Percentiles rank a stretch among this genome's conserved stretches.
Evolutionary conservation across 2,888 invertebrate species (phyloP).

Genomic region (Ophion slaviceki): DNA sequence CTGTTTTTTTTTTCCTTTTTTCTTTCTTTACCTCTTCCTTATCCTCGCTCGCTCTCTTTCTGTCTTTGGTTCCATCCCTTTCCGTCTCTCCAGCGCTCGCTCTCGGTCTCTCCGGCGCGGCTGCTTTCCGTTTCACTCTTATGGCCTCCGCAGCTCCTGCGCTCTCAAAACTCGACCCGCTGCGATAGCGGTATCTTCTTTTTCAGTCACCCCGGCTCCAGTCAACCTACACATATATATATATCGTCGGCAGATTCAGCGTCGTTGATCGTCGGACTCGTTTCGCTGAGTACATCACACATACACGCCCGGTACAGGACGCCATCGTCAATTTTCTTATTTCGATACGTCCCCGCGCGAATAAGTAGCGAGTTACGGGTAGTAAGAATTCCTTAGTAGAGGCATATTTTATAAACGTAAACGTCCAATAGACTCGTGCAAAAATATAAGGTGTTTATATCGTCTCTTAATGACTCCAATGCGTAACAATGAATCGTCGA

Average conservation of each 20-base stretch:
- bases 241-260: conserved; percentile 46
- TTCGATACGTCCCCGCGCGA: conserved; percentile 14
- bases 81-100: conserved; percentile 50
- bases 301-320: conserved; percentile 27
- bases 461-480: too few relatives aligned
- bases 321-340: conserved; percentile 29
- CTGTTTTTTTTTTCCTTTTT: conserved; percentile 60
- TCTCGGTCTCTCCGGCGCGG: conserved; percentile 48
- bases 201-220: conserved; percentile 35
- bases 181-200: conserved; percentile 53
- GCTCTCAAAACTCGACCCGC: conserved; percentile 46
- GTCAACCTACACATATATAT: conserved; percentile 4
- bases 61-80: not conserved
- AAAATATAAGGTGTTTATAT: too few relatives aligned
- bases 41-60: too few relatives aligned
- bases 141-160: conserved; percentile 41
- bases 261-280: conserved; percentile 58
- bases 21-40: conserved; percentile 51
- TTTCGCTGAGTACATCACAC: conserved; percentile 30
- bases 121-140: conserved; percentile 34
- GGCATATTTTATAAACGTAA: too few relatives aligned
- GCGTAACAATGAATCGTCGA: too few relatives aligned
- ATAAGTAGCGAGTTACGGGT: not conserved
- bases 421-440: too few relatives aligned
- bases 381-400: too few relatives aligned